These are phyloP conservation scores for Lycocerus yunnanus DNA, from an alignment of 2,888 invertebrate species.

Conservation along the genomic window DNA sequence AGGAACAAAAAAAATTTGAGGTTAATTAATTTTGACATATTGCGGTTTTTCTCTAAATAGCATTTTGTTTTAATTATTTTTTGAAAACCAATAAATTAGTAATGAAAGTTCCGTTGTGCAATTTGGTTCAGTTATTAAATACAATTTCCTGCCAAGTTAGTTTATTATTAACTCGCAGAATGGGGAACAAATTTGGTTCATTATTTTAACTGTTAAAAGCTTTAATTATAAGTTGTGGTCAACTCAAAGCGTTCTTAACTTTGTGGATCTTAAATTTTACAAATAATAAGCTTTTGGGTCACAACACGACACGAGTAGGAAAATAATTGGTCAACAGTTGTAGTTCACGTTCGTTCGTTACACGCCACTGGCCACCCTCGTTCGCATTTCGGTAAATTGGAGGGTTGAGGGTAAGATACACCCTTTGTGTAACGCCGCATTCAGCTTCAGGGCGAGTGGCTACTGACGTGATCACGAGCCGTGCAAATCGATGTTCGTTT, in stretches of 20 bases:
- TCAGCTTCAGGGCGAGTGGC: slow-evolving; percentile 51
- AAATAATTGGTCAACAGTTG: slow-evolving; percentile 34
- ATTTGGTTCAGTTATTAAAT: not conserved
- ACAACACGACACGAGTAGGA: slow-evolving; percentile 15
- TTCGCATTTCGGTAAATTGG: slow-evolving; percentile 27
- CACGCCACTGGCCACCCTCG: slow-evolving; percentile 42
- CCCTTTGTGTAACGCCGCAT: slow-evolving; percentile 49
- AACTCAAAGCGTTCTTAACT: not conserved
- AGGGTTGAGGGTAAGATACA: slow-evolving; percentile 31
- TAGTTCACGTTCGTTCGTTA: slow-evolving; percentile 40
- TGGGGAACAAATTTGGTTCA: not conserved
- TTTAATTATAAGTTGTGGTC: not conserved
- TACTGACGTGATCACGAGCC: slow-evolving; percentile 55
- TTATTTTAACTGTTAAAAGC: not conserved
- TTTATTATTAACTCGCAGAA: not conserved
- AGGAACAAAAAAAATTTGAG: not conserved
- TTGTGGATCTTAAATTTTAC: slow-evolving; percentile 8
- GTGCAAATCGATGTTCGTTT: slow-evolving; percentile 56
- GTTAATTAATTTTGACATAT: not conserved
- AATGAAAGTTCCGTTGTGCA: not conserved
- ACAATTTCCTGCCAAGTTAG: not conserved
- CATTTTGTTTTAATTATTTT: not conserved
- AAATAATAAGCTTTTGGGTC: slow-evolving; percentile 22
- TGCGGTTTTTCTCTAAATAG: not conserved
- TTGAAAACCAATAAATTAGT: not conserved